phyloP scores from a whole-genome alignment of 2,888 invertebrate genomes.

The Monopis laevigella region DNA sequence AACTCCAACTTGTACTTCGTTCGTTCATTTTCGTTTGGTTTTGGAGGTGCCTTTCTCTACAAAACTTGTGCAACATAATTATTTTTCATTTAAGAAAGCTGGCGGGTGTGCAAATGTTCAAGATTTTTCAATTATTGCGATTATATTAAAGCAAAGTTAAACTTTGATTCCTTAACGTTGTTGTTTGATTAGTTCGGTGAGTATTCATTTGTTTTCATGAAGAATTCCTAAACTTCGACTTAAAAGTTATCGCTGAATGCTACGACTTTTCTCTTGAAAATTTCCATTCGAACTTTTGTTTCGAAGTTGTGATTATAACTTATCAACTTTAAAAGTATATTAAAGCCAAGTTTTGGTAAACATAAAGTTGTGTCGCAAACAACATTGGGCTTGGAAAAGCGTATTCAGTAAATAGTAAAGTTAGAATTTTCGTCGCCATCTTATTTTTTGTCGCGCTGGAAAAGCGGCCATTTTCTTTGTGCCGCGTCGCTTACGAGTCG shows the following conservation, averaged over 20 bases:
- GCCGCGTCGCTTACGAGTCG: slow-evolving; percentile 66
- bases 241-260: slow-evolving; percentile 48
- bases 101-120: slow-evolving; percentile 63
- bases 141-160: slow-evolving; percentile 23
- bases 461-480: slow-evolving; percentile 70
- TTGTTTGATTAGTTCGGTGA: too few species aligned
- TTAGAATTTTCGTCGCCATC: slow-evolving; percentile 70
- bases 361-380: neutral
- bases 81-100: slow-evolving; percentile 61
- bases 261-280: slow-evolving; percentile 66
- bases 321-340: neutral
- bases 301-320: slow-evolving; percentile 54
- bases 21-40: slow-evolving; percentile 41
- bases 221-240: too few species aligned
- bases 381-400: slow-evolving; percentile 35
- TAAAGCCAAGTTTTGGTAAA: neutral
- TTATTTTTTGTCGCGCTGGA: slow-evolving; percentile 70
- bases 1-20: slow-evolving; percentile 57
- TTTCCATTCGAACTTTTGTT: slow-evolving; percentile 65
- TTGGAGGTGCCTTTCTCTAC: slow-evolving; percentile 63
- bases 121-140: slow-evolving; percentile 3
- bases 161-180: too few species aligned
- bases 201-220: too few species aligned
- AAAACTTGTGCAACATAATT: slow-evolving; percentile 56
- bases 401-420: slow-evolving; percentile 62